A percentile compares a stretch with the other conserved stretches of the same genome.
phyloP scores from a whole-genome alignment of 2,797 vertebrate genomes.

The Fratercula arctica region DNA sequence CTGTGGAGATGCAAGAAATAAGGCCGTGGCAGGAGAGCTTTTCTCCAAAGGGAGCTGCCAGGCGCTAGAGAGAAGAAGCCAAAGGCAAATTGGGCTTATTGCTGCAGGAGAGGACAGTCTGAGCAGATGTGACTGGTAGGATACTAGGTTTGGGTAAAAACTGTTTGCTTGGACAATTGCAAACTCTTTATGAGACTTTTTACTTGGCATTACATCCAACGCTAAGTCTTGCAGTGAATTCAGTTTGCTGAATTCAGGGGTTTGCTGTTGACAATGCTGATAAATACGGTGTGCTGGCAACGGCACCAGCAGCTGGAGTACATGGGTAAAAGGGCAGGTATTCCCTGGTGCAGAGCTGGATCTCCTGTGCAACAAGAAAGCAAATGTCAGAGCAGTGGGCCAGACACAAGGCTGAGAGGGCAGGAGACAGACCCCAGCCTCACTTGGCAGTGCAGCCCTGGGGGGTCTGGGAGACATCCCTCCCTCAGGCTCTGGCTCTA shows the following conservation, averaged over 20 bases:
- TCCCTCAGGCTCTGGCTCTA: neutral
- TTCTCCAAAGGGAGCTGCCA: neutral
- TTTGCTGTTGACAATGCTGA: neutral
- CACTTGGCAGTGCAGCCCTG: neutral
- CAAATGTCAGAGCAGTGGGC: neutral
- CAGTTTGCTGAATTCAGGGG: neutral
- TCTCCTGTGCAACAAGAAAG: neutral
- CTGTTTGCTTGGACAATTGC: neutral
- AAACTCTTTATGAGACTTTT: neutral
- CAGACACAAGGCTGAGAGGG: neutral
- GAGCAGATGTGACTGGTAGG: neutral
- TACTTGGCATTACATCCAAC: neutral
- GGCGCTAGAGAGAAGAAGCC: neutral
- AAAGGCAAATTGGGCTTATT: neutral
- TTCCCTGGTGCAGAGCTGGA: neutral
- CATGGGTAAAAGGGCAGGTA: neutral
- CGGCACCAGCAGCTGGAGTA: neutral
- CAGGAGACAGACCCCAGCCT: neutral
- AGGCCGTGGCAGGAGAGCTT: neutral
- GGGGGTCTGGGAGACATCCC: rapidly evolving
- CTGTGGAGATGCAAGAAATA: neutral
- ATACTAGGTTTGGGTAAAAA: neutral
- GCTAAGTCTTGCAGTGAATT: neutral
- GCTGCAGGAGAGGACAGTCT: neutral
- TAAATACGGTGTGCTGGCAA: neutral